Evolutionary conservation across 2,888 invertebrate species (phyloP), one percentile per base, ranked within the genome.

Genomic region (Drosophila helvetica): DNA sequence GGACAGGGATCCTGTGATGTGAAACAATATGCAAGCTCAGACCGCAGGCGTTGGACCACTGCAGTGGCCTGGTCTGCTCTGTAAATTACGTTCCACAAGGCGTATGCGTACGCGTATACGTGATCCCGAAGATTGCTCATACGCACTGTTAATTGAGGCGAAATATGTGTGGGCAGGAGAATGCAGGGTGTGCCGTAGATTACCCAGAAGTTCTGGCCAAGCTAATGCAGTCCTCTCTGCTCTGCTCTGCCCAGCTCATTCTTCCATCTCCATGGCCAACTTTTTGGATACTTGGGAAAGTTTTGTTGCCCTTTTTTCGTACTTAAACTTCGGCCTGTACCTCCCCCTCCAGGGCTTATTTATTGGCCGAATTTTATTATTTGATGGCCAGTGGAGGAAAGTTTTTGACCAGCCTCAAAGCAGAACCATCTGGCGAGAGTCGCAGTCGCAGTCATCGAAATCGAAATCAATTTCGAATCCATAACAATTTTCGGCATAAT

Each of bases 341-440:
- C 25, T 8, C 25, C 25, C 8, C 17, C 2, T 4, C 15, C 2
- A 38, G 60, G 53, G 64, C 80, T 79, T 88, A 88, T 88, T 83
- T 83, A 83, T 83, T 83, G 79, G 88, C 88, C 75, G 88, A 88
- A 82, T 82, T 82, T 88, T 88, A 83, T 79, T 88, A 82, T 83
- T 86, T 81, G 79, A 67, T 66, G 68, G 71, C 53, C 52, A 38
- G 38, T 9, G 7, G 19, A 12, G 18, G 46, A 73, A 64, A 50
- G 72, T 72, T 48, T 46, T 5, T 75, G 79, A 63, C 73, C 79
- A 47, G 56, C 43, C 43, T 30, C 15, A 15, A 42, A 6, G n/a
- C 57, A 18, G 54, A 53, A 56, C 27, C 27, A 27, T 27, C 27
- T 8, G 27, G 45, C 56, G 47, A 65, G 30, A 30, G 3, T 30